Evolutionary conservation across 2,797 vertebrate species (phyloP).

Genomic region (Lacerta bilineata): DNA sequence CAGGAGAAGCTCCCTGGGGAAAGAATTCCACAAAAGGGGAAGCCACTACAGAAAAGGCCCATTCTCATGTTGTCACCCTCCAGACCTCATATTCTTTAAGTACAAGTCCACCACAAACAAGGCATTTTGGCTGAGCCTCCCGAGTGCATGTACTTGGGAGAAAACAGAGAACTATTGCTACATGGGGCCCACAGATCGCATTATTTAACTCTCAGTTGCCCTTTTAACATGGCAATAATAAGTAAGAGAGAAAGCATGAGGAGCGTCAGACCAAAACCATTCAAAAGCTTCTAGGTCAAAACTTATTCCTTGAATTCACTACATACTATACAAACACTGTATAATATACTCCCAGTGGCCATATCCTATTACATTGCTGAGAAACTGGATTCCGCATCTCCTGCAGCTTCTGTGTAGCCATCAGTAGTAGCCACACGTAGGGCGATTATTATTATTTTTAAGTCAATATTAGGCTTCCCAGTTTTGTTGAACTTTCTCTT

Average conservation of each 20-base stretch:
- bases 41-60: too few relatives aligned
- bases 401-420: background rate
- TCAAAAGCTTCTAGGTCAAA: background rate
- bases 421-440: background rate
- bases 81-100: background rate
- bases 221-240: background rate
- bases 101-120: background rate
- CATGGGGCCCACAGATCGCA: background rate
- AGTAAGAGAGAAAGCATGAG: background rate
- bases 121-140: background rate
- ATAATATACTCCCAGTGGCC: background rate
- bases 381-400: background rate
- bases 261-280: background rate
- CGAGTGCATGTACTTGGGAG: background rate
- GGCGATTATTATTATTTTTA: background rate
- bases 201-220: background rate
- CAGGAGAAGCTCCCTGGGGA: too few relatives aligned
- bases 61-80: too few relatives aligned
- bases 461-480: background rate
- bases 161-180: background rate
- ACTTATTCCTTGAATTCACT: background rate
- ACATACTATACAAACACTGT: background rate
- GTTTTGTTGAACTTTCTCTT: background rate
- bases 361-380: background rate
- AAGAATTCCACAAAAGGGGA: too few relatives aligned